A percentile compares a stretch with the other conserved stretches of the same genome.
phyloP scores from a whole-genome alignment of 2,888 invertebrate genomes.

The Vanessa cardui region DNA sequence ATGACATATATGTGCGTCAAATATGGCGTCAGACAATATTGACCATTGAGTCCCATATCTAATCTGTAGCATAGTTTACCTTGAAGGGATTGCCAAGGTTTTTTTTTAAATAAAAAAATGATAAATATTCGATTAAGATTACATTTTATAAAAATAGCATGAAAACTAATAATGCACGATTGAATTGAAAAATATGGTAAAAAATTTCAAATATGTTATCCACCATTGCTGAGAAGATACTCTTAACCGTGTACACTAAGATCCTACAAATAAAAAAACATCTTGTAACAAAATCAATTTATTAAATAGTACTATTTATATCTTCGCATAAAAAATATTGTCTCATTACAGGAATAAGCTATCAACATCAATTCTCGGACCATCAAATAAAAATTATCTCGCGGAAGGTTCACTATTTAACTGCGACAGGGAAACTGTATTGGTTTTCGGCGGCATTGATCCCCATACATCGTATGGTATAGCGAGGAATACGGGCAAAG shows the following conservation, averaged over 20 bases:
- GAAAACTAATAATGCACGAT: background rate
- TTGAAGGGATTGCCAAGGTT: background rate
- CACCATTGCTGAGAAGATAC: too few species aligned
- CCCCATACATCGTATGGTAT: constrained; percentile 83
- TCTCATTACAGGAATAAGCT: constrained; percentile 65
- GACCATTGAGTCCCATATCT: background rate
- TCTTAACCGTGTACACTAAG: too few species aligned
- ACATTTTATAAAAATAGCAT: background rate
- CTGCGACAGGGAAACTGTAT: constrained; percentile 83
- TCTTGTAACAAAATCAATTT: background rate
- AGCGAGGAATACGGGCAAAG: constrained; percentile 84
- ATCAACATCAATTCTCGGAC: constrained; percentile 71
- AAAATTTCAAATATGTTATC: background rate
- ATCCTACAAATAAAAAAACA: too few species aligned
- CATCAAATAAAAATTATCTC: constrained; percentile 75
- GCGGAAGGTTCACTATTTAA: constrained; percentile 80
- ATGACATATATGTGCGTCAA: too few species aligned
- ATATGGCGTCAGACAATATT: background rate
- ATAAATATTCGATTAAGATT: background rate
- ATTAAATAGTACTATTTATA: background rate
- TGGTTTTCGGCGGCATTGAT: constrained; percentile 88
- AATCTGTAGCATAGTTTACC: background rate
- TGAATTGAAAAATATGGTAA: background rate
- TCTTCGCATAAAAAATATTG: too few species aligned
- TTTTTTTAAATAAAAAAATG: background rate